phyloP scores from a whole-genome alignment of 2,888 invertebrate genomes.

The Onthophagus sagittarius region DNA sequence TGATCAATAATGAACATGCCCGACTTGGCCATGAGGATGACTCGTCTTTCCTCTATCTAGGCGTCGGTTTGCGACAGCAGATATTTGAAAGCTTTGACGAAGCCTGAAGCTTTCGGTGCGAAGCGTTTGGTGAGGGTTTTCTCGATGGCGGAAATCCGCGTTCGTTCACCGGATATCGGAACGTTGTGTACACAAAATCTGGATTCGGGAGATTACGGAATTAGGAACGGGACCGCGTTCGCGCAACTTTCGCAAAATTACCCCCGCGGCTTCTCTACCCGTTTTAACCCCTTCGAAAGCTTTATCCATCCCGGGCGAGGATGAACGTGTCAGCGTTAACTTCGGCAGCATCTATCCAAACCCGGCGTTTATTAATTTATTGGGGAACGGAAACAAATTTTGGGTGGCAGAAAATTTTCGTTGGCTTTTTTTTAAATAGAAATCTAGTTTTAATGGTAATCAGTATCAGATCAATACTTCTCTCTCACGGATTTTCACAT shows the following conservation, averaged over 20 bases:
- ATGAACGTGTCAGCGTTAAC: neutral
- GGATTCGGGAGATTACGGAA: constrained; percentile 9
- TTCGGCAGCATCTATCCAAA: neutral
- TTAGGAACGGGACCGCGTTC: neutral
- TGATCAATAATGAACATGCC: constrained; percentile 50
- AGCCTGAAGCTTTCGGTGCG: constrained; percentile 1
- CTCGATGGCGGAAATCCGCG: neutral
- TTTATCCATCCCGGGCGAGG: neutral
- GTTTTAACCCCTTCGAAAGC: constrained; percentile 23
- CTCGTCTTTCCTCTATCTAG: constrained; percentile 23
- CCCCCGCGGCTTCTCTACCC: constrained; percentile 30
- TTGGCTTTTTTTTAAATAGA: neutral
- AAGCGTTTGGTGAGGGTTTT: neutral
- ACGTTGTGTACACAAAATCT: constrained; percentile 8
- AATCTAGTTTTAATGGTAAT: constrained; percentile 25
- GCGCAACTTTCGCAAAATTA: neutral
- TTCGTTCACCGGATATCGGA: neutral
- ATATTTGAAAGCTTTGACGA: neutral
- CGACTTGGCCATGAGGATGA: constrained; percentile 40
- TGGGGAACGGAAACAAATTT: neutral
- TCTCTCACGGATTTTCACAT: constrained; percentile 25
- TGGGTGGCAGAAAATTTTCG: neutral
- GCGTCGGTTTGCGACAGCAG: neutral
- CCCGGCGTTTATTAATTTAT: constrained; percentile 3
- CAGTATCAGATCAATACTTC: constrained; percentile 37